Base-by-base conservation (phyloP, 2,797 vertebrate species). In the Eulemur mongoz region DNA sequence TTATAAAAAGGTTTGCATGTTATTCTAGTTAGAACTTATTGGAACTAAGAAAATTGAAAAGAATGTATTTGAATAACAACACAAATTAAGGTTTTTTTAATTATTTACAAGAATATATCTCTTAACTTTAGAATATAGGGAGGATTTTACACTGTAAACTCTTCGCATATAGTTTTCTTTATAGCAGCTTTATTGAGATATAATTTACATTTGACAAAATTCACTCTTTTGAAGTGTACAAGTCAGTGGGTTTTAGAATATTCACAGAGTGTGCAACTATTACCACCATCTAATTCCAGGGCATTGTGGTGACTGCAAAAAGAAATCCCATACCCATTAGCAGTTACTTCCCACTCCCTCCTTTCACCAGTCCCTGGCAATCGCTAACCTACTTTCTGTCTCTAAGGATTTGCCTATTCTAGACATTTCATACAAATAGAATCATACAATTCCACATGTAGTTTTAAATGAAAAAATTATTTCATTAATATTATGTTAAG, bases 11-110 rank as follows among this genome's bases (percentile, higher is more conserved):
- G 0, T 54, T 90, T 87, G 92, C 61, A 65, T 65, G 15, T 65
- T 65, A 17, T n/a, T 32, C 59, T 89, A 25, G 30, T 38, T 43
- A 75, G 32, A 92, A 27, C 32, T 85, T 76, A 67, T 40, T 65
- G 23, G 63, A 67, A 52, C 25, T 25, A 72, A 50, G 20, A 38
- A 59, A 96, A 89, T 48, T 75, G 23, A 92, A 86, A 76, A 65
- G 11, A 78, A 76, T 59, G 18, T 88, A 84, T 80, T 48, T 93
- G 38, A 93, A 73, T 82, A 93, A 83, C 22, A 59, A 59, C 4
- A 76, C 54, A 95, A 95, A 91, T 65, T 20, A 80, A 75, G 76
- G 23, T 15, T 85, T 86, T 13, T 85, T 65, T 10, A 92, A 91
- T 94, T 25, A 15, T 76, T 54, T 81, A 75, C 40, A 75, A 75